Evolutionary conservation across 2,113 vertebrate species (phyloP).

Genomic region (Xiphophorus hellerii): DNA sequence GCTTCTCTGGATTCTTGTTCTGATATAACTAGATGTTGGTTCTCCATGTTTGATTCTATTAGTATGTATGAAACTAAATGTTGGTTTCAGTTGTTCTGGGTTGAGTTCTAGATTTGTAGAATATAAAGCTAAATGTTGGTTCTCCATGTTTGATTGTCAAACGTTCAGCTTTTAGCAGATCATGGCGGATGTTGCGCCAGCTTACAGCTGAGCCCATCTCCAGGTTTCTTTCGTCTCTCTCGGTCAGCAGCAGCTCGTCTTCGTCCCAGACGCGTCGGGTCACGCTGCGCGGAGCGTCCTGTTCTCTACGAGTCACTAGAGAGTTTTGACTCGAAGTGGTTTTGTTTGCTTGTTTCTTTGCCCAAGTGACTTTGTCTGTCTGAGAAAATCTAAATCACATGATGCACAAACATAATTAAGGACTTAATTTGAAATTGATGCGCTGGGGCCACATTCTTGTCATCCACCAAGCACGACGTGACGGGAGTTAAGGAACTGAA

Average conservation of each 20-base stretch:
- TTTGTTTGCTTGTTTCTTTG: conserved; percentile 8
- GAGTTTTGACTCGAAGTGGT: background rate
- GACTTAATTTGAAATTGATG: conserved; percentile 25
- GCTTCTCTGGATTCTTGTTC: too few relatives aligned
- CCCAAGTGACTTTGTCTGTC: background rate
- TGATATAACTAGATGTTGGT: too few relatives aligned
- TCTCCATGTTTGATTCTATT: too few relatives aligned
- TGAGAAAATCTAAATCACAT: conserved; percentile 8
- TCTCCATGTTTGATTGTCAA: too few relatives aligned
- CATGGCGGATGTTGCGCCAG: background rate
- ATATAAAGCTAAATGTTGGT: too few relatives aligned
- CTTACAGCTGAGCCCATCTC: background rate
- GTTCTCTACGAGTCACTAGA: background rate
- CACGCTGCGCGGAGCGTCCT: background rate
- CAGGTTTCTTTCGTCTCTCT: background rate
- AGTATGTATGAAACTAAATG: too few relatives aligned
- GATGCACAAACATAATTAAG: conserved; percentile 18
- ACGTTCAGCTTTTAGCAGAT: background rate
- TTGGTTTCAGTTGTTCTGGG: too few relatives aligned
- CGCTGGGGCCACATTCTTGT: background rate
- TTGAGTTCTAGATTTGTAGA: too few relatives aligned
- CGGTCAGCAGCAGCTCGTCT: background rate
- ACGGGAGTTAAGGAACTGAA: conserved; percentile 35
- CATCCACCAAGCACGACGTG: background rate
- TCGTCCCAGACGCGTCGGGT: conserved; percentile 4